Evolutionary conservation across 2,888 invertebrate genomes (phyloP), one percentile per base, ranked within the genome.

Genomic region (Yponomeuta malinellus): DNA sequence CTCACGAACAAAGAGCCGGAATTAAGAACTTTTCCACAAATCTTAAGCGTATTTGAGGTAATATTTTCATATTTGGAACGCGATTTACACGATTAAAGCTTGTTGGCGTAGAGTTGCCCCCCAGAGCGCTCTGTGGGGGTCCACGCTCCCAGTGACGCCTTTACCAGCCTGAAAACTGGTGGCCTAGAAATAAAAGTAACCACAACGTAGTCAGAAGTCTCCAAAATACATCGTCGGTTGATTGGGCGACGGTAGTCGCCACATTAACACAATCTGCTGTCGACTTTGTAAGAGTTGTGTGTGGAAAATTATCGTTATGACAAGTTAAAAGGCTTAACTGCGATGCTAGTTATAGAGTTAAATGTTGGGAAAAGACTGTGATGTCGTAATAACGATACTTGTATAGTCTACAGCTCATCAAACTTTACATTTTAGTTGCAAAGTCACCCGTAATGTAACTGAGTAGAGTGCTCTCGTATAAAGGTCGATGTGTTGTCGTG

Each of bases 51-150:
- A 78, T 83, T 79, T 82, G 80, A 81, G 80, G 78, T 78, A 80
- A 83, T 84, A 84, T 85, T 85, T 84, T 82, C 78, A 83, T 83
- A 84, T 86, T 87, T 82, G 79, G 81, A 78, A 83, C 65, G 65
- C 52, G 52, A 31, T 65, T 65, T 65, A 70, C 68, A 69, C 71
- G 71, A 71, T 71, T 71, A 72, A 69, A 63, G 67, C 65, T 64
- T 71, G 70, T 70, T 23, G 63, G 72, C 12, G 43, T 69, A 69
- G 65, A 48, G 88, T 77, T 87, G 89, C 87, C 89, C 82, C 90
- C 90, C 80, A 86, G 82, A 69, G 87, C 73, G 87, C 88, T 70
- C 87, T 43, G 74, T 84, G 79, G 90, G 90, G 80, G 88, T 77
- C 77, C 52, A 15, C 4, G 52, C 52, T 59, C 52, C 52, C 52